A percentile compares a stretch with the other conserved stretches of the same genome.
Conservation (phyloP, 2,797 vertebrate species). For the Molossus molossus region DNA sequence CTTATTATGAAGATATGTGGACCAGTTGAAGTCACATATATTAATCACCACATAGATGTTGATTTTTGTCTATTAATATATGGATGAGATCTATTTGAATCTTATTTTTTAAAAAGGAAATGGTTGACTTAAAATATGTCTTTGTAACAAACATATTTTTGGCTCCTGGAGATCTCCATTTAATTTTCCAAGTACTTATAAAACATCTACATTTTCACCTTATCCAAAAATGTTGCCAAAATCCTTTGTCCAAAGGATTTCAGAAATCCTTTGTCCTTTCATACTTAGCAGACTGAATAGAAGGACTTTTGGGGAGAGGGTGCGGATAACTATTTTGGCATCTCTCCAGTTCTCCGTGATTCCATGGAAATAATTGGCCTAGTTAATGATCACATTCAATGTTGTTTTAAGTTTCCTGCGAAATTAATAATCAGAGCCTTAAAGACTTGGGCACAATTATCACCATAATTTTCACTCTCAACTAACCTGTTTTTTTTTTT, state of each 20-base stretch:
- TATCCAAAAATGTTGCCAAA: slow-evolving; percentile 31
- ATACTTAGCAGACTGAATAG: not conserved
- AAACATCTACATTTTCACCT: slow-evolving; percentile 2
- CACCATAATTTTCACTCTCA: not conserved
- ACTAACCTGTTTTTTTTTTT: not conserved
- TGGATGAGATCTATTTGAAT: slow-evolving; percentile 16
- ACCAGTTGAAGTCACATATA: not conserved
- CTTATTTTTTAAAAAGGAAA: slow-evolving; percentile 32
- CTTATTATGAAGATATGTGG: not conserved
- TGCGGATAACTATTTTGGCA: not conserved
- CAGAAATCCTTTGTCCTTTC: not conserved
- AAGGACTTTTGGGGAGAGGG: not conserved
- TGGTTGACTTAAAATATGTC: not conserved
- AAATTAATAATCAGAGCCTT: slow-evolving; percentile 49
- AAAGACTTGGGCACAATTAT: not conserved
- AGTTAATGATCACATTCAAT: not conserved
- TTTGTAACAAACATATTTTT: not conserved
- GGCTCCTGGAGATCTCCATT: not conserved
- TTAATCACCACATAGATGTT: slow-evolving; percentile 36
- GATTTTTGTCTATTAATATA: slow-evolving; percentile 2
- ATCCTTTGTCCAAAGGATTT: too few species aligned
- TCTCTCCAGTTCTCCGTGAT: not conserved
- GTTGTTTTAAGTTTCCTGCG: slow-evolving; percentile 6
- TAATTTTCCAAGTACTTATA: slow-evolving; percentile 56
- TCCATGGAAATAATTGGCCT: not conserved